A percentile compares a stretch with the other conserved stretches of the same genome.
phyloP scores from a whole-genome alignment of 2,797 vertebrate species.

The Oreonectes daqikongensis region DNA sequence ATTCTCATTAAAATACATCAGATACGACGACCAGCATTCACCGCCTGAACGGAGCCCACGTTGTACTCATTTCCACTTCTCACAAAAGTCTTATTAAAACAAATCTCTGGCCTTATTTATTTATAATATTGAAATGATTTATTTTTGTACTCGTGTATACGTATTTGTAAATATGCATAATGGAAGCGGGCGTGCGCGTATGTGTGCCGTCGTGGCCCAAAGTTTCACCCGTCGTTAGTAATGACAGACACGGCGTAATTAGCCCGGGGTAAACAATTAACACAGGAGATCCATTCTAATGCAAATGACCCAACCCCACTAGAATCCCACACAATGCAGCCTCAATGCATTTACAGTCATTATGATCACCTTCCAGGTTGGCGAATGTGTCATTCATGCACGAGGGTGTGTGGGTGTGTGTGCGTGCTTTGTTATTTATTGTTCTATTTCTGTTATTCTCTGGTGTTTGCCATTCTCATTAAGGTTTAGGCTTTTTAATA shows the following conservation, averaged over 20 bases:
- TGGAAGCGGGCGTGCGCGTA: slow-evolving; percentile 27
- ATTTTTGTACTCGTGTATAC: slow-evolving; percentile 17
- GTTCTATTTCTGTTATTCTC: slow-evolving; percentile 38
- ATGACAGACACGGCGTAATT: slow-evolving; percentile 76
- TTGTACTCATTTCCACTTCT: slow-evolving; percentile 48
- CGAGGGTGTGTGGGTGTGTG: slow-evolving; percentile 9
- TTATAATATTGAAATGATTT: slow-evolving; percentile 34
- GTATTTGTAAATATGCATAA: slow-evolving; percentile 38
- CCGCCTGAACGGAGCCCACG: slow-evolving; percentile 11
- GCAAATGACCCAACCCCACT: slow-evolving; percentile 72
- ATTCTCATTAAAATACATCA: slow-evolving; percentile 54
- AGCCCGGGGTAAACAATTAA: slow-evolving; percentile 78
- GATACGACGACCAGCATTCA: slow-evolving; percentile 21
- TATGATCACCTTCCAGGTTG: slow-evolving; percentile 65
- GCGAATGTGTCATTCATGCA: slow-evolving; percentile 25
- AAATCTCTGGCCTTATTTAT: slow-evolving; percentile 39
- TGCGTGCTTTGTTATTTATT: slow-evolving; percentile 44
- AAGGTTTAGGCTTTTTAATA: slow-evolving; percentile 65
- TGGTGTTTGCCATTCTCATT: slow-evolving; percentile 66
- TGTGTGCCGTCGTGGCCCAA: slow-evolving; percentile 32
- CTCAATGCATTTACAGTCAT: slow-evolving; percentile 74
- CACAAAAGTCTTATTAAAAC: slow-evolving; percentile 33
- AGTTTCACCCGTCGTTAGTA: slow-evolving; percentile 53
- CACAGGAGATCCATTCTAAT: slow-evolving; percentile 70
- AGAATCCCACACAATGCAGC: slow-evolving; percentile 72